phyloP scores from a whole-genome alignment of 2,888 invertebrate genomes.

The Noctua janthe region DNA sequence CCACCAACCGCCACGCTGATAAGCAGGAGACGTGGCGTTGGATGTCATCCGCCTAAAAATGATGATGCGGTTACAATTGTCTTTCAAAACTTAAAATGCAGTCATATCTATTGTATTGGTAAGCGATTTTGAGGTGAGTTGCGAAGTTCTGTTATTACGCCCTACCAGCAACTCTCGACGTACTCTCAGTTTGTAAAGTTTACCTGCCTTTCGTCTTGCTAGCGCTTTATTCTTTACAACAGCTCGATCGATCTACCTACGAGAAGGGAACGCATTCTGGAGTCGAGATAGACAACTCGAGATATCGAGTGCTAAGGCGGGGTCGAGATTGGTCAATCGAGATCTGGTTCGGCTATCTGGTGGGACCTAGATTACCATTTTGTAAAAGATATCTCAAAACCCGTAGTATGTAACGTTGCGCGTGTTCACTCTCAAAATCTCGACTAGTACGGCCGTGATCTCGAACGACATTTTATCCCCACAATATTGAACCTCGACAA shows the following conservation, averaged over 20 bases:
- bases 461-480: not conserved
- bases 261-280: not conserved
- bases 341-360: not conserved
- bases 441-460: not conserved
- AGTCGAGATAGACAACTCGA: not conserved
- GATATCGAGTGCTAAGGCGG: not conserved
- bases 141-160: not conserved
- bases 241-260: not conserved
- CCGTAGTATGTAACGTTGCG: not conserved
- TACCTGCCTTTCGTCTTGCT: not conserved
- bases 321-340: not conserved
- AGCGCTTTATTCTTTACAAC: not conserved
- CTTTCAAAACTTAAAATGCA: not conserved
- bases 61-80: not conserved
- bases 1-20: conserved; percentile 94
- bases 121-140: not conserved
- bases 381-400: not conserved
- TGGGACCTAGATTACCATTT: not conserved
- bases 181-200: not conserved
- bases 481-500: not conserved
- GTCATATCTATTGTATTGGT: not conserved
- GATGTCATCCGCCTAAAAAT: conserved; percentile 92
- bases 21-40: conserved; percentile 95
- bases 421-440: not conserved
- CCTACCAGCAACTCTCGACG: not conserved